These are phyloP conservation scores for Cyphomyrmex costatus DNA, from an alignment of 1,140 invertebrate genomes.

Conservation along the genomic window DNA sequence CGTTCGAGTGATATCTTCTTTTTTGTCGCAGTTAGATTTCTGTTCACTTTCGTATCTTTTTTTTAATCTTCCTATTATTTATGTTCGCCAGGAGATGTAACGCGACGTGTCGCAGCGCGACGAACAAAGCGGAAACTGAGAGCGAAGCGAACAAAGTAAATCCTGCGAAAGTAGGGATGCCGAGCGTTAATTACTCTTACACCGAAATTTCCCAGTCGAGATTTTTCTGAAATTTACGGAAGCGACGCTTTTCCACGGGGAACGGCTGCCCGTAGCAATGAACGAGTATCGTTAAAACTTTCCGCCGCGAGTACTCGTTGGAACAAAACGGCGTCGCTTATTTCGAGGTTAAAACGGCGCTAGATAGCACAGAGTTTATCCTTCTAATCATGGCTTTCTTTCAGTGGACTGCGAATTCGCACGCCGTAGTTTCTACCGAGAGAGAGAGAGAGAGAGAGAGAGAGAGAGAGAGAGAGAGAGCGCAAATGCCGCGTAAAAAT, in stretches of 20 bases:
- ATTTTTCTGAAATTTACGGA: constrained; percentile 65
- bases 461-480: neutral
- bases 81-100: constrained; percentile 23
- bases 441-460: neutral
- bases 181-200: constrained; percentile 65
- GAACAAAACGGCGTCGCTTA: constrained; percentile 58
- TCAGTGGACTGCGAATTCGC: constrained; percentile 39
- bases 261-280: constrained; percentile 27
- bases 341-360: constrained; percentile 51
- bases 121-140: constrained; percentile 55
- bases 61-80: constrained; percentile 27
- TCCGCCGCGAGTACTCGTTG: constrained; percentile 44
- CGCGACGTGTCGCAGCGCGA: neutral
- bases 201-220: constrained; percentile 60
- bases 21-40: neutral
- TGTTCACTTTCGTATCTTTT: neutral
- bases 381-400: constrained; percentile 44
- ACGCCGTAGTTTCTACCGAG: neutral
- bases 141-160: constrained; percentile 57
- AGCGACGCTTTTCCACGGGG: constrained; percentile 52
- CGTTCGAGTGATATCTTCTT: neutral
- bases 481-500: neutral
- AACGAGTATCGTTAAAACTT: constrained; percentile 64
- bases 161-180: constrained; percentile 33
- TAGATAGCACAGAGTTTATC: constrained; percentile 35